phyloP scores from a whole-genome alignment of 2,113 vertebrate species.

The Holacanthus passer region DNA sequence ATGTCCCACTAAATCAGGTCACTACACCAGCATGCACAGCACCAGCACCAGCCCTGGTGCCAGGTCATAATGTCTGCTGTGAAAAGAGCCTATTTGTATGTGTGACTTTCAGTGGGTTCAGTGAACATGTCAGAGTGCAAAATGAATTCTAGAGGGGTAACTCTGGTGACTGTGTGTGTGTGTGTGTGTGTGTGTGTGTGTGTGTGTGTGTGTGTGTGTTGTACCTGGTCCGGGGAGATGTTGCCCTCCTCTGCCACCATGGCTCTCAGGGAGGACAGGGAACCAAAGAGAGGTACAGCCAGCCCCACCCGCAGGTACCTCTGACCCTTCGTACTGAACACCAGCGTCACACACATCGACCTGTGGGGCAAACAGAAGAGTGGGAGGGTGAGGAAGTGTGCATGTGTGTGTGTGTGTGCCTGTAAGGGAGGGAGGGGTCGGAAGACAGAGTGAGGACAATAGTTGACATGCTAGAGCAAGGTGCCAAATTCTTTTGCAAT shows the following conservation, averaged over 20 bases:
- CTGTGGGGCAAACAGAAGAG: slow-evolving; percentile 72
- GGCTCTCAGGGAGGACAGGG: slow-evolving; percentile 87
- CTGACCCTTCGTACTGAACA: slow-evolving; percentile 88
- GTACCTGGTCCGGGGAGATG: slow-evolving; percentile 89
- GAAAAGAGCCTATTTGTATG: too few relatives aligned
- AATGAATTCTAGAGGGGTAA: not conserved
- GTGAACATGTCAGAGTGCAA: not conserved
- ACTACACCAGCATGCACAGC: too few relatives aligned
- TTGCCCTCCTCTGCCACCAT: slow-evolving; percentile 91
- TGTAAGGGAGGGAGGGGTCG: not conserved
- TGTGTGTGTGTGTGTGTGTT: not conserved
- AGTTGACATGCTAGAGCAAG: slow-evolving; percentile 10
- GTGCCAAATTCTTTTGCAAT: slow-evolving; percentile 18
- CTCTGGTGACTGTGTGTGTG: slow-evolving; percentile 1
- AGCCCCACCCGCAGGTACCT: slow-evolving; percentile 90
- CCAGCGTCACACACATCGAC: slow-evolving; percentile 91
- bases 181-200: slow-evolving; percentile 10
- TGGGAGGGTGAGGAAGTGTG: not conserved
- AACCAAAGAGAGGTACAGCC: slow-evolving; percentile 90
- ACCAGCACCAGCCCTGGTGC: too few relatives aligned
- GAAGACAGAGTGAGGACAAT: slow-evolving; percentile 1
- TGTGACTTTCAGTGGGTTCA: not conserved
- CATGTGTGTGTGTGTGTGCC: not conserved
- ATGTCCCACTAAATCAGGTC: too few relatives aligned
- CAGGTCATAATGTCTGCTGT: too few relatives aligned